These are phyloP conservation scores for Harpagoxenus sublaevis DNA, from an alignment of 2,888 invertebrate genomes.

Conservation along the genomic window DNA sequence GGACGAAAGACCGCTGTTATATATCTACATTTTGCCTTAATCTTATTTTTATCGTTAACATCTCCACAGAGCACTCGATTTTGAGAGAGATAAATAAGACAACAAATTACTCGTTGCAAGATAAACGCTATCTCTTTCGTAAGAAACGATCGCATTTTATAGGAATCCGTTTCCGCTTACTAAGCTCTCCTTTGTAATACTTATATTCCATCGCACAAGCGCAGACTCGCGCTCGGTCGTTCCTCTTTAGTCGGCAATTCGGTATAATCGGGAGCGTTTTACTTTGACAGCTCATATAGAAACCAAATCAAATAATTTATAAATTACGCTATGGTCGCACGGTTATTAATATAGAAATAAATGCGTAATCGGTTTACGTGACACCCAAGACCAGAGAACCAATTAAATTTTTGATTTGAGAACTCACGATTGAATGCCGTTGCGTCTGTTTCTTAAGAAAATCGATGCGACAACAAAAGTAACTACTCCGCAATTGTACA, in stretches of 20 bases:
- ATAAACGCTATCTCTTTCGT: constrained; percentile 69
- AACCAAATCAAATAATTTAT: constrained; percentile 51
- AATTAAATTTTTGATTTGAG: constrained; percentile 30
- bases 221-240: constrained; percentile 37
- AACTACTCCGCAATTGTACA: constrained; percentile 19
- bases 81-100: constrained; percentile 62
- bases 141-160: constrained; percentile 62
- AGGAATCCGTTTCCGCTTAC: constrained; percentile 47
- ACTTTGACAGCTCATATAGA: constrained; percentile 47
- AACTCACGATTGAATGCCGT: constrained; percentile 19
- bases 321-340: constrained; percentile 5
- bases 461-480: constrained; percentile 21
- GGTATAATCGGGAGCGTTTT: constrained; percentile 38
- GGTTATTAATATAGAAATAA: constrained; percentile 63
- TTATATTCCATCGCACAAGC: constrained; percentile 10
- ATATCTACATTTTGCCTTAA: constrained; percentile 59
- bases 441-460: constrained; percentile 11
- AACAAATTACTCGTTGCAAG: constrained; percentile 71
- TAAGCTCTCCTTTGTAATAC: constrained; percentile 50
- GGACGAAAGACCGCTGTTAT: background rate
- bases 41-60: constrained; percentile 68
- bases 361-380: constrained; percentile 70
- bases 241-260: constrained; percentile 38
- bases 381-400: constrained; percentile 12
- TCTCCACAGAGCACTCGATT: constrained; percentile 15